Percentiles rank a stretch among this genome's conserved stretches.
Evolutionary conservation across 2,888 invertebrate genomes (phyloP).

Genomic region (Nowickia ferox): DNA sequence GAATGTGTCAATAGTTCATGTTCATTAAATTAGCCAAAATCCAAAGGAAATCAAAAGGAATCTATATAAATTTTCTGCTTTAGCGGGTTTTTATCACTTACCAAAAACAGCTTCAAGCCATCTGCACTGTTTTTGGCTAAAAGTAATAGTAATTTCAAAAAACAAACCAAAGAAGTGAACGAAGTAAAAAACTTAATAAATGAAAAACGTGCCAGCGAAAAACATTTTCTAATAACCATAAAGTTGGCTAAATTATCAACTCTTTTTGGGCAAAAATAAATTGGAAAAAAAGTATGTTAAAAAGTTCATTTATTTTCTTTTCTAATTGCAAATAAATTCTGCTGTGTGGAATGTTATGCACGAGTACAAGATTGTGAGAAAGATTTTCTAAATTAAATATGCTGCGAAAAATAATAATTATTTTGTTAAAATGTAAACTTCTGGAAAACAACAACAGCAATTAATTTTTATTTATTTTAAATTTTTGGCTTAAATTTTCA

Average conservation of each 20-base stretch:
- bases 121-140: not conserved
- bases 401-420: not conserved
- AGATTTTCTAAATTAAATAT: not conserved
- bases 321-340: conserved; percentile 29
- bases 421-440: not conserved
- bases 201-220: conserved; percentile 60
- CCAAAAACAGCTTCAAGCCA: conserved; percentile 39
- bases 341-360: not conserved
- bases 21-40: conserved; percentile 22
- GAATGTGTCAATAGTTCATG: not conserved
- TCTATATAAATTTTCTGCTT: conserved; percentile 29
- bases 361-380: not conserved
- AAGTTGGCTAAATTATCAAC: conserved; percentile 53
- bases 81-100: conserved; percentile 18
- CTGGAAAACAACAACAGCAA: not conserved
- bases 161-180: not conserved
- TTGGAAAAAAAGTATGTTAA: not conserved
- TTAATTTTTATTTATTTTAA: not conserved
- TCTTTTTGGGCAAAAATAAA: conserved; percentile 35
- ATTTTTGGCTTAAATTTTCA: not conserved
- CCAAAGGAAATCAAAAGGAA: not conserved
- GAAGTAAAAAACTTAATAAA: conserved; percentile 41
- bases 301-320: conserved; percentile 29
- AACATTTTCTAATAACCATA: conserved; percentile 55
- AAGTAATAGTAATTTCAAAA: conserved; percentile 51